A percentile compares a stretch with the other conserved stretches of the same genome.
These are phyloP conservation scores for Chlamydotis undulata DNA, from an alignment of 2,113 vertebrate species.

Conservation along the genomic window DNA sequence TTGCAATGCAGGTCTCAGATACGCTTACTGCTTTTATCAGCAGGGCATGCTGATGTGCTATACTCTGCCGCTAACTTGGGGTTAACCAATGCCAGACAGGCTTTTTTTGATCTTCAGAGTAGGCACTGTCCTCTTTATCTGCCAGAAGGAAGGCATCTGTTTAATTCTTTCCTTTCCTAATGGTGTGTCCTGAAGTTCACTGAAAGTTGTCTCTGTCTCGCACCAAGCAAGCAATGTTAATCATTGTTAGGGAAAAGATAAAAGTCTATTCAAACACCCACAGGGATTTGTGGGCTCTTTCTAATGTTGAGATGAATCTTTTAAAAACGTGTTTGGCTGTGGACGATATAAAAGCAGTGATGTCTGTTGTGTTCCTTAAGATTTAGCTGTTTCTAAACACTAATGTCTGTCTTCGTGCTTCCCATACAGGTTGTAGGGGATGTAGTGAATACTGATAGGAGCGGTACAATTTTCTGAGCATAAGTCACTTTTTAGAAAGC, in stretches of 20 bases:
- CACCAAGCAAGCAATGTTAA: neutral
- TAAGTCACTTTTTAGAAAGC: neutral
- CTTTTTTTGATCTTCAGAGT: neutral
- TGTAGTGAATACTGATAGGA: neutral
- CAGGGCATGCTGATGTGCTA: neutral
- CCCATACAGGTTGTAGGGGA: neutral
- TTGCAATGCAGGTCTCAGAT: neutral
- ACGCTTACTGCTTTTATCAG: neutral
- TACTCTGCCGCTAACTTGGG: neutral
- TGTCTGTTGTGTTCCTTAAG: neutral
- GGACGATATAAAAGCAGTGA: neutral
- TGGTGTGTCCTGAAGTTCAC: neutral
- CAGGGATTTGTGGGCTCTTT: neutral
- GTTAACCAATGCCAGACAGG: neutral
- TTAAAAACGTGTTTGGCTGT: neutral
- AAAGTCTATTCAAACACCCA: neutral
- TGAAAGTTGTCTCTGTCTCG: neutral
- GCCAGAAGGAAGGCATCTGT: neutral
- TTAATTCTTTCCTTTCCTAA: neutral
- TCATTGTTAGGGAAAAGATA: neutral
- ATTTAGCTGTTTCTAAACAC: neutral
- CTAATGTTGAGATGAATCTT: neutral
- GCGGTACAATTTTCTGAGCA: neutral
- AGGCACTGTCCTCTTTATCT: neutral
- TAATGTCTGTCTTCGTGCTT: neutral